phyloP scores from a whole-genome alignment of 2,888 invertebrate genomes.

The Nemapogon koenigi region DNA sequence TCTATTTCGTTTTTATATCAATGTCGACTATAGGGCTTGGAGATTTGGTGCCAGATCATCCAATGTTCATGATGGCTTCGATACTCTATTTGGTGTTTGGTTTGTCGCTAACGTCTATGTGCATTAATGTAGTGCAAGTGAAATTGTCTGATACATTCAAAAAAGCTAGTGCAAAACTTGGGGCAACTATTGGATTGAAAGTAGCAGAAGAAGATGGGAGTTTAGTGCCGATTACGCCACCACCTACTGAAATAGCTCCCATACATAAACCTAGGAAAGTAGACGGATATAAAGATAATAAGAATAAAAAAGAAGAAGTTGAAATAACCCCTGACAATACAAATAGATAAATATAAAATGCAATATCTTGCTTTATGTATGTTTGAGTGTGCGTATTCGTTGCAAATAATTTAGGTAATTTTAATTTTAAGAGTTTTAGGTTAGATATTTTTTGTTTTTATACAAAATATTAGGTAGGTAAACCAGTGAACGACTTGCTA shows the following conservation, averaged over 20 bases:
- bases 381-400: too few species aligned
- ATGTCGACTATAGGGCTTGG: constrained; percentile 98
- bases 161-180: constrained; percentile 83
- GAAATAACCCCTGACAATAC: neutral
- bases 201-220: constrained; percentile 74
- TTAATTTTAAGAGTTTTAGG: too few species aligned
- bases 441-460: too few species aligned
- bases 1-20: constrained; percentile 97
- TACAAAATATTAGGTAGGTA: too few species aligned
- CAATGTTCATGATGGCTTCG: constrained; percentile 88
- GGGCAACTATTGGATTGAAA: constrained; percentile 81
- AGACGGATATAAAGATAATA: constrained; percentile 21
- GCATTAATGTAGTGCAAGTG: constrained; percentile 94
- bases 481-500: too few species aligned
- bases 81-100: constrained; percentile 95
- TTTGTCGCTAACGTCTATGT: constrained; percentile 94
- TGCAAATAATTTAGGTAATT: too few species aligned
- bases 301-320: constrained; percentile 33
- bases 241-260: constrained; percentile 43
- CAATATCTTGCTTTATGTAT: too few species aligned
- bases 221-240: constrained; percentile 47
- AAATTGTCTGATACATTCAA: constrained; percentile 81
- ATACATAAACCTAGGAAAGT: constrained; percentile 41
- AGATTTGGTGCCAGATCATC: constrained; percentile 88
- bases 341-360: neutral